Conservation (phyloP, 2,888 invertebrate species). For the Mesorhabditis spiculigera region DNA sequence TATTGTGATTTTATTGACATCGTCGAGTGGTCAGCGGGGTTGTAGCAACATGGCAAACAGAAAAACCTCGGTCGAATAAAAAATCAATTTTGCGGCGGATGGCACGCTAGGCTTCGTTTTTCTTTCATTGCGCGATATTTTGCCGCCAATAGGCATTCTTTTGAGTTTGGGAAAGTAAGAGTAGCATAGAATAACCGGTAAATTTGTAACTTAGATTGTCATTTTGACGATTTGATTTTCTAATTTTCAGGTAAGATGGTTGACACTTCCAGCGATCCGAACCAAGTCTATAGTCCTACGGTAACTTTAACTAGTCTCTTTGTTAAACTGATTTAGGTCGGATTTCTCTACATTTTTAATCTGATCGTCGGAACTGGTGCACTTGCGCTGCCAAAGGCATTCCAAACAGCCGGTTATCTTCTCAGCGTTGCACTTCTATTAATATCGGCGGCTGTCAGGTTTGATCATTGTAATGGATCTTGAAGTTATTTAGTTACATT, state of each 20-base stretch:
- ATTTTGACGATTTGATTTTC: background rate
- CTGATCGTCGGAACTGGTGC: constrained; percentile 97
- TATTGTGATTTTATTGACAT: no score
- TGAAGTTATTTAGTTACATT: constrained; percentile 70
- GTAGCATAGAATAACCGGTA: no score
- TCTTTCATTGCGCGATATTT: no score
- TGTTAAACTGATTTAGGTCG: constrained; percentile 70
- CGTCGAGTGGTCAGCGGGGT: no score
- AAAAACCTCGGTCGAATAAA: no score
- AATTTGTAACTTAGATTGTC: no score
- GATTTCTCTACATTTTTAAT: constrained; percentile 89
- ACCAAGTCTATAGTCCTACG: constrained; percentile 1
- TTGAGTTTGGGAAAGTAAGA: no score
- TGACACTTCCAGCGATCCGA: background rate
- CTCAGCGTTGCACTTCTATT: constrained; percentile 76
- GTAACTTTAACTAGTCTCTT: constrained; percentile 9
- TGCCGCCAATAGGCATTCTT: no score
- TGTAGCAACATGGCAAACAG: no score
- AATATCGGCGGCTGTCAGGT: constrained; percentile 77
- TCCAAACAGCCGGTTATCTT: constrained; percentile 82
- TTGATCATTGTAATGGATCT: background rate
- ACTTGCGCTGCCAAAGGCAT: constrained; percentile 85
- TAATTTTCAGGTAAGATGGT: background rate
- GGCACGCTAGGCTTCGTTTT: no score
- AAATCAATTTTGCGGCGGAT: no score